Evolutionary conservation across 2,113 vertebrate species (phyloP), one percentile per base, ranked within the genome.

Genomic region (Strix aluco): DNA sequence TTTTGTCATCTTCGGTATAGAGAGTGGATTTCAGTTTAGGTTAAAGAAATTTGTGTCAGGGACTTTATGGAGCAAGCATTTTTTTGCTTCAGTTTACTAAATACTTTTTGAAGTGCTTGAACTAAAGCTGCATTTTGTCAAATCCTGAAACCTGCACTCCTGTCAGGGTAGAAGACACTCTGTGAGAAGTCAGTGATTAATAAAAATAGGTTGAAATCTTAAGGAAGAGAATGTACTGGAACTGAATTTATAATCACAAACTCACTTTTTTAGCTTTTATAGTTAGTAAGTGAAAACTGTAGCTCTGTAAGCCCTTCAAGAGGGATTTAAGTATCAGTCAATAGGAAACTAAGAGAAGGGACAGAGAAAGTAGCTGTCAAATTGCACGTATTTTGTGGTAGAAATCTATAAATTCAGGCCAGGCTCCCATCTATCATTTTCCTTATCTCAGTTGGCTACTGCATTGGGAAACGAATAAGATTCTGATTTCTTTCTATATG

Each of bases 1-100:
- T 98, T 98, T 98, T 98, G 96, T 98, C 93, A 11, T 98, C 97
- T 98, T 98, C 63, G 49, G 95, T 98, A 92, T 90, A 97, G 94
- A 98, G 96, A 97, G 79, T 97, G 81, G 92, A 96, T 98, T 98
- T 98, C 96, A 95, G 85, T 97, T 98, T 97, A 83, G 96, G 97
- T 98, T 97, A 97, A 98, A 97, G 95, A 97, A 96, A 98, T 98
- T 95, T 98, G 69, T 97, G 88, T 97, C 92, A 91, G 97, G 79
- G 92, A 95, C 95, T 96, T 97, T 91, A 92, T 96, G 94, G 75
- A 97, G 92, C 91, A 98, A 97, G 95, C 52, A 59, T 86, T 96
- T 93, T 78, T 97, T 96, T 96, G 77, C 66, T 93, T 96, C 87
- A 54, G 42, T 96, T 97, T 98, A 58, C 83, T 89, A 85, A 84